Conservation (phyloP, 2,888 invertebrate genomes). For the Hirtodrosophila histrioides region DNA sequence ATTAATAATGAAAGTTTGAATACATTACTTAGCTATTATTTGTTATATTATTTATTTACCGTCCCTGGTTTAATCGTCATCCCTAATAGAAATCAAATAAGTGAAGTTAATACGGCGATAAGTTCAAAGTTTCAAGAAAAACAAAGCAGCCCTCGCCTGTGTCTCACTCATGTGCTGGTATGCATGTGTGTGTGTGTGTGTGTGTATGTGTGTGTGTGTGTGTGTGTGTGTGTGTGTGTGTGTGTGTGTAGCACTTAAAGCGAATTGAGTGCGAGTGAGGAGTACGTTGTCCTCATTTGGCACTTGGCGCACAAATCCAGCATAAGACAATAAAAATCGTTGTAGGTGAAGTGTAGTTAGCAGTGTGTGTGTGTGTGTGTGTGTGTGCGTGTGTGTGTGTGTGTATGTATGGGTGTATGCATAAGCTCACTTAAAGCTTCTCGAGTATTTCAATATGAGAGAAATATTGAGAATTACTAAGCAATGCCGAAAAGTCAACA, state of each 20-base stretch:
- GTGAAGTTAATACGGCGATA: too few relatives aligned
- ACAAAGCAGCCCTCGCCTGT: constrained; percentile 28
- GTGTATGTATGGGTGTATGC: constrained; percentile 5
- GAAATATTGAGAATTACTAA: constrained; percentile 8
- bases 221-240: constrained; percentile 17
- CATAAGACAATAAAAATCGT: constrained; percentile 69
- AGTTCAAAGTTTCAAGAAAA: background rate
- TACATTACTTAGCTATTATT: too few relatives aligned
- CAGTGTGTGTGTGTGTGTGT: constrained; percentile 12
- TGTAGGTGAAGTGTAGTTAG: constrained; percentile 49
- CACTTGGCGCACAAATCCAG: constrained; percentile 67
- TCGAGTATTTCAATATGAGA: constrained; percentile 41
- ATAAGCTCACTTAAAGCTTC: constrained; percentile 46
- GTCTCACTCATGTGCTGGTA: too few relatives aligned
- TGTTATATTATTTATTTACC: too few relatives aligned
- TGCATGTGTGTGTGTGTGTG: constrained; percentile 4
- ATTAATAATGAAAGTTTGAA: too few relatives aligned
- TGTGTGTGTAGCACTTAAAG: constrained; percentile 69
- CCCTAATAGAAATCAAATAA: too few relatives aligned
- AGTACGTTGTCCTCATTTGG: constrained; percentile 77
- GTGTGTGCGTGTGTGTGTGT: constrained; percentile 4
- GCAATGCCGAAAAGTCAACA: constrained; percentile 25
- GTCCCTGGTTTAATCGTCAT: too few relatives aligned
- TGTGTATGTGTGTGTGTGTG: constrained; percentile 26
- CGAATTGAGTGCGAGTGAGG: constrained; percentile 76